Percentiles rank a stretch among this genome's conserved stretches.
Conservation (phyloP, 2,888 invertebrate genomes). For the Scaptomyza parva region DNA sequence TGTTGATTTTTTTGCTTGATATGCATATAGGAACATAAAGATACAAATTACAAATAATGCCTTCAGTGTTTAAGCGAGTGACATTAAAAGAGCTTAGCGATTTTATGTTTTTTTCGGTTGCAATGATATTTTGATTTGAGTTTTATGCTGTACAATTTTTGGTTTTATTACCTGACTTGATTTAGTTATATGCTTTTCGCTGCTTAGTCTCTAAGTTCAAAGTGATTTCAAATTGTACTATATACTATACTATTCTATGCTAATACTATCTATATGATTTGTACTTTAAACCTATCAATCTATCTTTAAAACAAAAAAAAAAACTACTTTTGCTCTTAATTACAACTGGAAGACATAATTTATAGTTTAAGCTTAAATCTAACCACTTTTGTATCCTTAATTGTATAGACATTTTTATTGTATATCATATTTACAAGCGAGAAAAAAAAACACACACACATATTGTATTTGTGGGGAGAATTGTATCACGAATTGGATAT, state of each 20-base stretch:
- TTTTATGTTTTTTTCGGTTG: conserved; percentile 16
- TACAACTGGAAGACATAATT: conserved; percentile 73
- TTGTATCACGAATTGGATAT: conserved; percentile 73
- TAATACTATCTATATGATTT: conserved; percentile 57
- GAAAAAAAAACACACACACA: conserved; percentile 27
- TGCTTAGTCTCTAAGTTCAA: conserved; percentile 59
- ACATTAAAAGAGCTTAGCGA: conserved; percentile 28
- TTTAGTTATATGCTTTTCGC: conserved; percentile 58
- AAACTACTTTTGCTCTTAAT: conserved; percentile 49
- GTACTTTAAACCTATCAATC: conserved; percentile 53
- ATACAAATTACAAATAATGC: conserved; percentile 19
- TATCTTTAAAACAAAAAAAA: conserved; percentile 25
- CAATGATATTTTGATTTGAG: conserved; percentile 15
- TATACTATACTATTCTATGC: conserved; percentile 24
- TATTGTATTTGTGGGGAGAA: conserved; percentile 74
- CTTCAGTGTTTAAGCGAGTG: conserved; percentile 31
- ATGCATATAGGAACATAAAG: conserved; percentile 1
- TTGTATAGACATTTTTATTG: conserved; percentile 74
- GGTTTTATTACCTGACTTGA: conserved; percentile 48
- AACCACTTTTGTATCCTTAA: conserved; percentile 76
- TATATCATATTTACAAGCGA: conserved; percentile 66
- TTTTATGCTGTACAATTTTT: conserved; percentile 37
- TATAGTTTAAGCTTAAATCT: conserved; percentile 68
- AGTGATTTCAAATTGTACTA: conserved; percentile 73
- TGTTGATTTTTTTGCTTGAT: conserved; percentile 17